Conservation (phyloP, 2,888 invertebrate species). For the Stratiomys singularior region DNA sequence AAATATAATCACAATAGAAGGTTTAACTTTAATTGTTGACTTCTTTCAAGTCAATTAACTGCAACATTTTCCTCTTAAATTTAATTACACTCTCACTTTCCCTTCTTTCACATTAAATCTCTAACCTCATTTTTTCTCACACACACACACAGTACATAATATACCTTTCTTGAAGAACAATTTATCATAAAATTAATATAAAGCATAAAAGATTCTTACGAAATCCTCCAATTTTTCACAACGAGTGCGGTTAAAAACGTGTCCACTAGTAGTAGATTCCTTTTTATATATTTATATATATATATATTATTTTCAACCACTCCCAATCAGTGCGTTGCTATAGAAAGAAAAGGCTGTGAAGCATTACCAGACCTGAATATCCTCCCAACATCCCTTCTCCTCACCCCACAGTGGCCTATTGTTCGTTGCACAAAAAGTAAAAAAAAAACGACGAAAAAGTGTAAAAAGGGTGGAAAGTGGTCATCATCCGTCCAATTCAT, state of each 20-base stretch:
- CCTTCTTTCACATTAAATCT: too few species aligned
- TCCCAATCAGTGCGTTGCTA: background rate
- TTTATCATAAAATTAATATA: conserved; percentile 1
- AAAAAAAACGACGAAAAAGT: background rate
- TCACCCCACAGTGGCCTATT: background rate
- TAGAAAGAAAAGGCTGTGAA: too few species aligned
- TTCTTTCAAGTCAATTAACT: too few species aligned
- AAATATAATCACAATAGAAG: too few species aligned
- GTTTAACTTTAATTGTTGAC: too few species aligned
- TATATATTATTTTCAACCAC: background rate
- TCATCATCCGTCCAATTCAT: conserved; percentile 24
- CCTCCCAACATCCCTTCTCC: background rate
- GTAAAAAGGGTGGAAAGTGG: conserved; percentile 33
- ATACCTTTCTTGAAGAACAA: background rate
- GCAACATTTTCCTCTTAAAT: too few species aligned
- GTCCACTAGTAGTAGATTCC: background rate
- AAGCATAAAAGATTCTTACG: background rate
- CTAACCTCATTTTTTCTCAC: too few species aligned
- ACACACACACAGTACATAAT: too few species aligned
- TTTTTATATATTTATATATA: background rate
- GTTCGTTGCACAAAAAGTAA: background rate
- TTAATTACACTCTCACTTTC: too few species aligned
- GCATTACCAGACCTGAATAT: background rate
- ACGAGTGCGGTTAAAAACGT: conserved; percentile 15
- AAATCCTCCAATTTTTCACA: conserved; percentile 6